A percentile compares a stretch with the other conserved stretches of the same genome.
Conservation (phyloP, 2,888 invertebrate species). For the Drosophila aldrichi region DNA sequence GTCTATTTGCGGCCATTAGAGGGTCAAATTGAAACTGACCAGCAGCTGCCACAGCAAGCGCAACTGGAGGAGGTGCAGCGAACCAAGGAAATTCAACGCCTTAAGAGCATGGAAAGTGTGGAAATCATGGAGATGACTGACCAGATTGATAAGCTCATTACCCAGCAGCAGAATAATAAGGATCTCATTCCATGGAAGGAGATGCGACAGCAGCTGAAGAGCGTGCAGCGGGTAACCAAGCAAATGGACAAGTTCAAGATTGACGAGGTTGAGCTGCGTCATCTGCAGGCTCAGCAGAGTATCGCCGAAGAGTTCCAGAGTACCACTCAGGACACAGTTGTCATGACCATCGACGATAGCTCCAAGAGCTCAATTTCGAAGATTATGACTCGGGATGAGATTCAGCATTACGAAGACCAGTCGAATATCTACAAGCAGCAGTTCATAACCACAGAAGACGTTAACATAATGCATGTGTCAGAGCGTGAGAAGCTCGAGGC, state of each 20-base stretch:
- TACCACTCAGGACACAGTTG: slow-evolving; percentile 87
- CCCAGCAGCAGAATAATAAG: slow-evolving; percentile 79
- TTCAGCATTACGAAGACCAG: slow-evolving; percentile 77
- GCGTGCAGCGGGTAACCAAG: slow-evolving; percentile 85
- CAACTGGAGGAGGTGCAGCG: slow-evolving; percentile 84
- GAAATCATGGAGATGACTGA: slow-evolving; percentile 85
- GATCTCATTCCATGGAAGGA: slow-evolving; percentile 84
- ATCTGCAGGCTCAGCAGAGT: slow-evolving; percentile 73
- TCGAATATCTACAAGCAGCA: slow-evolving; percentile 75
- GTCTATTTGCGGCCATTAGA: slow-evolving; percentile 84
- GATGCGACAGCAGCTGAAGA: slow-evolving; percentile 84
- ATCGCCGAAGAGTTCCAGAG: slow-evolving; percentile 86
- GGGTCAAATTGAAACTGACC: slow-evolving; percentile 67
- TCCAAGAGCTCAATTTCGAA: slow-evolving; percentile 82
- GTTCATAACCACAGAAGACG: slow-evolving; percentile 82
- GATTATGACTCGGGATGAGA: slow-evolving; percentile 79
- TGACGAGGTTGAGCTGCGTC: slow-evolving; percentile 85
- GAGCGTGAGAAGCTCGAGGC: slow-evolving; percentile 83
- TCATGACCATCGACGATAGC: slow-evolving; percentile 86
- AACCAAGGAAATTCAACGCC: slow-evolving; percentile 83
- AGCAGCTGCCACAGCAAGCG: slow-evolving; percentile 69
- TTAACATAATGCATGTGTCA: slow-evolving; percentile 83
- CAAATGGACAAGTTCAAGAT: slow-evolving; percentile 85
- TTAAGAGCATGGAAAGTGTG: slow-evolving; percentile 84
- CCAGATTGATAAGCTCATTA: slow-evolving; percentile 84